These are phyloP conservation scores for Thripadectes ignobilis DNA, from an alignment of 2,797 vertebrate genomes.

Conservation along the genomic window DNA sequence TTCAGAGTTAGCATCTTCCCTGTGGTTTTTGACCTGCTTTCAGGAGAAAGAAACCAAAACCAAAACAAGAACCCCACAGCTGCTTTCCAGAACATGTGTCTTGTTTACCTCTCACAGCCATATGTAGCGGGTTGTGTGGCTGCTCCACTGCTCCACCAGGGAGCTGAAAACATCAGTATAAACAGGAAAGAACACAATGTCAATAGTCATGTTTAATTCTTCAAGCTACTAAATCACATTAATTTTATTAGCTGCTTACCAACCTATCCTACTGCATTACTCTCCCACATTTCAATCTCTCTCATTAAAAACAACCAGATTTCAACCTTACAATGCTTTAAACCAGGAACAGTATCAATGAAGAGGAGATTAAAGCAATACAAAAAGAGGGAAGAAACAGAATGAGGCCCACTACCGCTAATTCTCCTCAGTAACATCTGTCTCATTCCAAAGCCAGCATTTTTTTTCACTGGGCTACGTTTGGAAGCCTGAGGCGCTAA, in stretches of 20 bases:
- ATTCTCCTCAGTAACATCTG: constrained; percentile 33
- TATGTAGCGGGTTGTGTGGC: neutral
- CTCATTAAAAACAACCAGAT: neutral
- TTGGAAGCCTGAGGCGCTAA: neutral
- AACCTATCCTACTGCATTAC: neutral
- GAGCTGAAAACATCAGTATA: neutral
- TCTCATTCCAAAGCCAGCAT: neutral
- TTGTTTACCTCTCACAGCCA: neutral
- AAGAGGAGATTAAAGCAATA: neutral
- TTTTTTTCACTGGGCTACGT: neutral
- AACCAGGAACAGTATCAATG: neutral
- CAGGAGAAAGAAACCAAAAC: neutral
- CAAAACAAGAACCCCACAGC: neutral
- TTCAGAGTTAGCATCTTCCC: neutral
- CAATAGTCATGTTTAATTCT: neutral
- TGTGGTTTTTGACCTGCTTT: neutral
- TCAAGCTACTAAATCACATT: constrained; percentile 20
- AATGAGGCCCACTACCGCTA: neutral
- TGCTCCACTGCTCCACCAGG: neutral
- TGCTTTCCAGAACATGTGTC: neutral
- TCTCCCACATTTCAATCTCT: neutral
- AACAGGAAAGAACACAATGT: neutral
- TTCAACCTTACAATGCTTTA: neutral
- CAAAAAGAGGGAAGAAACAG: neutral
- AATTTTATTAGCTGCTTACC: constrained; percentile 13